Conservation (phyloP, 2,888 invertebrate genomes). For the Zele albiditarsus region DNA sequence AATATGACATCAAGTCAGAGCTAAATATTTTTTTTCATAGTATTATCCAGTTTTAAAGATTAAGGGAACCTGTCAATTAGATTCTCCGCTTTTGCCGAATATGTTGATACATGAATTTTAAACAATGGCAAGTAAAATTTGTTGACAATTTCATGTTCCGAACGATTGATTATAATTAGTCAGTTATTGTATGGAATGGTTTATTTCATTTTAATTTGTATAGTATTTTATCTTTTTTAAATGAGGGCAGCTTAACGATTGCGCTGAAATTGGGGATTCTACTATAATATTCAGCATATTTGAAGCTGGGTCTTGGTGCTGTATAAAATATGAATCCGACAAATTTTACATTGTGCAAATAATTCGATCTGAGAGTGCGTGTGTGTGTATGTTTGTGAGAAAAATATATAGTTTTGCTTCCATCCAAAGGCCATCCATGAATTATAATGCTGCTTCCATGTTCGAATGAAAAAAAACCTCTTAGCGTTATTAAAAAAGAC, state of each 20-base stretch:
- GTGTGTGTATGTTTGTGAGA: background rate
- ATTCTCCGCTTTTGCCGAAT: background rate
- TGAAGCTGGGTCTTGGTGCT: background rate
- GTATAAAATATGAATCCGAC: background rate
- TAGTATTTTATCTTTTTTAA: background rate
- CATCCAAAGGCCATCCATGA: conserved; percentile 25
- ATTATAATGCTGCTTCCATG: conserved; percentile 2
- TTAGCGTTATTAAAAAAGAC: background rate
- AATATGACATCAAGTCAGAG: conserved; percentile 10
- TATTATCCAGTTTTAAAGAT: conserved; percentile 14
- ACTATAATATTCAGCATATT: background rate
- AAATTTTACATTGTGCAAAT: background rate
- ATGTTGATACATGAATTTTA: background rate
- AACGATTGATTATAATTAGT: background rate
- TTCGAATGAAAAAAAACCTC: background rate
- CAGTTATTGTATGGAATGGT: background rate
- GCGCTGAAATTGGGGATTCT: background rate
- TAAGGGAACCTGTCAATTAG: conserved; percentile 8
- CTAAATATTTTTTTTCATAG: conserved; percentile 30
- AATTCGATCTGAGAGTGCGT: background rate
- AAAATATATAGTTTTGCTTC: conserved; percentile 35
- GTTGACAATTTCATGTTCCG: background rate
- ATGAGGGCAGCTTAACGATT: background rate
- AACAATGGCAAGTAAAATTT: background rate
- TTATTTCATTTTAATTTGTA: background rate